Percentiles rank a stretch among this genome's conserved stretches.
These are phyloP conservation scores for Ramazzottius varieornatus DNA, from an alignment of 2,888 invertebrate genomes.

Conservation along the genomic window DNA sequence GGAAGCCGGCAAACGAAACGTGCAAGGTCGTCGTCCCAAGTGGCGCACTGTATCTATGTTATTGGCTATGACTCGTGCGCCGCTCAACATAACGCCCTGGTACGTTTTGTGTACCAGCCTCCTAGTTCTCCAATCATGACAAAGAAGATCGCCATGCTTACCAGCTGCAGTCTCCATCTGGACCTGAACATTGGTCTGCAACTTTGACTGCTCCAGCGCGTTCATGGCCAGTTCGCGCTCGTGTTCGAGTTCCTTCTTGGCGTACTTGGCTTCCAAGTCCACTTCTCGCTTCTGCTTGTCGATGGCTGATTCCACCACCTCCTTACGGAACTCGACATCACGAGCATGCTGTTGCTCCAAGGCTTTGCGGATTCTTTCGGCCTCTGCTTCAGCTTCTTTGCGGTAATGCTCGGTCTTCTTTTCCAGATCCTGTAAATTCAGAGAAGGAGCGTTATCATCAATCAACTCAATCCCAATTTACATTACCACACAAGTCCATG, in stretches of 20 bases:
- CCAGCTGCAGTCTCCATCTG: neutral
- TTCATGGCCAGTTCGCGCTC: neutral
- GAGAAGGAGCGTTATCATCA: too few relatives aligned
- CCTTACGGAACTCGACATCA: conserved; percentile 2
- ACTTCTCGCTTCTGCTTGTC: neutral
- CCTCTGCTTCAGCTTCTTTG: neutral
- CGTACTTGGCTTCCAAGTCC: neutral
- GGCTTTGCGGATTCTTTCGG: neutral
- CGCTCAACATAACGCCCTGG: too few relatives aligned
- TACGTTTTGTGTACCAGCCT: too few relatives aligned
- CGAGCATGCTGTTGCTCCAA: neutral
- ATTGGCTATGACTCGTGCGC: too few relatives aligned
- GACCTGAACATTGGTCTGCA: neutral
- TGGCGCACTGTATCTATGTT: too few relatives aligned
- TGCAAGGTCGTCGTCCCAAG: too few relatives aligned
- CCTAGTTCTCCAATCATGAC: too few relatives aligned
- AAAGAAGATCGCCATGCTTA: too few relatives aligned
- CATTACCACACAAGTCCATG: too few relatives aligned
- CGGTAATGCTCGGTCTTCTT: neutral
- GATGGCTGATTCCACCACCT: neutral
- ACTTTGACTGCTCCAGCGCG: neutral
- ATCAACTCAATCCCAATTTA: too few relatives aligned
- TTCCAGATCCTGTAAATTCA: too few relatives aligned
- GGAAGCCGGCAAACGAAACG: too few relatives aligned
- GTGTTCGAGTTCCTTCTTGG: neutral